Evolutionary conservation across 2,797 vertebrate species (phyloP).

Genomic region (Sebastes minor): DNA sequence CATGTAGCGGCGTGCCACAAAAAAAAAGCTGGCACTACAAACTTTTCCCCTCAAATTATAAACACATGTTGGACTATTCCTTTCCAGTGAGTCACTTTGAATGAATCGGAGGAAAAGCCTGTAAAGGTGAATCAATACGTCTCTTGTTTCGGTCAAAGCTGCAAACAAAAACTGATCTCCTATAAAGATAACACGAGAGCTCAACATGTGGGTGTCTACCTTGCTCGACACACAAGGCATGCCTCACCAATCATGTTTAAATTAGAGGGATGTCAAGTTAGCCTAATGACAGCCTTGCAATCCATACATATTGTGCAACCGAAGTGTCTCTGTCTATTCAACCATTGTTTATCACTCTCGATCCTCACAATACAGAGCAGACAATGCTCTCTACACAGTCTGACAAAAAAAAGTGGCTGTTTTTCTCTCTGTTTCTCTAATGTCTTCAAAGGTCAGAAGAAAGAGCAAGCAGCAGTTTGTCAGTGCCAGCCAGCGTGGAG

Average conservation of each 20-base stretch:
- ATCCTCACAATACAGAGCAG: not conserved
- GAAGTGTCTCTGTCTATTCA: conserved; percentile 27
- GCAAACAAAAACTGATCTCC: not conserved
- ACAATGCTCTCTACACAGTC: not conserved
- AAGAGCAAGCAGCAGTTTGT: not conserved
- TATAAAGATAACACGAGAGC: not conserved
- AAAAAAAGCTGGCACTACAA: conserved; percentile 30
- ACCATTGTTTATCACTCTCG: conserved; percentile 3
- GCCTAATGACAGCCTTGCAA: conserved; percentile 1
- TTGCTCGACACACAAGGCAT: not conserved
- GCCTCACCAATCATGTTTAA: conserved; percentile 10
- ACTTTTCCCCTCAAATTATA: conserved; percentile 59
- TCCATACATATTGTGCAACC: conserved; percentile 31
- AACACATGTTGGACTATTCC: conserved; percentile 68
- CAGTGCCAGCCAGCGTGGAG: conserved; percentile 6
- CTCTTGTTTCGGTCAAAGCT: not conserved
- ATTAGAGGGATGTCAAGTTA: conserved; percentile 23
- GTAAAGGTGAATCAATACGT: not conserved
- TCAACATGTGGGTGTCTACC: not conserved
- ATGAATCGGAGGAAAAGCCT: conserved; percentile 1
- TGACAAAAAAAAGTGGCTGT: not conserved
- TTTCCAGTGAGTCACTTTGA: conserved; percentile 58
- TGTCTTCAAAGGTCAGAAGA: conserved; percentile 21
- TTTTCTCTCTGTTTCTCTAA: not conserved
- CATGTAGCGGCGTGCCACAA: not conserved